A percentile compares a stretch with the other conserved stretches of the same genome.
These are phyloP conservation scores for Aphelenchoides avenae DNA, from an alignment of 1,140 invertebrate genomes.

Conservation along the genomic window DNA sequence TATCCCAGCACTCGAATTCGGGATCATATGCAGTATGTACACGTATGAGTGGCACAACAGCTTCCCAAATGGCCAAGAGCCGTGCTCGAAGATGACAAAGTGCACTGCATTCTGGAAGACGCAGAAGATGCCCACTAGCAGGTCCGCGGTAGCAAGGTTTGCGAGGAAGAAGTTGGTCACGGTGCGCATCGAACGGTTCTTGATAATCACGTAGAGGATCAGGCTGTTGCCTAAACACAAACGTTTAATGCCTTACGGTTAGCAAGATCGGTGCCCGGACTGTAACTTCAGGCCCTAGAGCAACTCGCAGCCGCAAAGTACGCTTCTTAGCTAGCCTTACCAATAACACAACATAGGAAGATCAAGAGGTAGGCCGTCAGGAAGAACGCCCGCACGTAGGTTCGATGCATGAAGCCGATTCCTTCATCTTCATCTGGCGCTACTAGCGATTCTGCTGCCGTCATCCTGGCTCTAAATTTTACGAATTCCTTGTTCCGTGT, in stretches of 20 bases:
- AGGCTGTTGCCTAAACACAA: constrained; percentile 70
- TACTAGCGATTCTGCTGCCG: too few species aligned
- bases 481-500: too few species aligned
- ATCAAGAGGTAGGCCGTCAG: constrained; percentile 10
- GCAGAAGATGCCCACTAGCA: constrained; percentile 78
- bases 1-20: constrained; percentile 52
- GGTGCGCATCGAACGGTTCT: constrained; percentile 72
- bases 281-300: too few species aligned
- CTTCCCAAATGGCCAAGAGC: constrained; percentile 52
- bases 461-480: too few species aligned
- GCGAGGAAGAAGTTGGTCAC: too few species aligned
- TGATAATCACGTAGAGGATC: constrained; percentile 74
- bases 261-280: too few species aligned
- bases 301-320: too few species aligned
- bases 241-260: too few species aligned
- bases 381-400: constrained; percentile 15
- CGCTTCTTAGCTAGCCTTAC: too few species aligned
- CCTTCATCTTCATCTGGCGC: constrained; percentile 16
- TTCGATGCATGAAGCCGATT: constrained; percentile 11
- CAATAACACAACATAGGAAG: constrained; percentile 9
- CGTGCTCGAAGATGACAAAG: constrained; percentile 51
- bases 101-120: constrained; percentile 73
- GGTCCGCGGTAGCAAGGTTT: constrained; percentile 75
- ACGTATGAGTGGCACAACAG: constrained; percentile 50
- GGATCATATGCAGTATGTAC: constrained; percentile 52